These are phyloP conservation scores for Chondrosia reniformis DNA, from an alignment of 37 sponge, comb jelly and placozoan species.

Conservation along the genomic window DNA sequence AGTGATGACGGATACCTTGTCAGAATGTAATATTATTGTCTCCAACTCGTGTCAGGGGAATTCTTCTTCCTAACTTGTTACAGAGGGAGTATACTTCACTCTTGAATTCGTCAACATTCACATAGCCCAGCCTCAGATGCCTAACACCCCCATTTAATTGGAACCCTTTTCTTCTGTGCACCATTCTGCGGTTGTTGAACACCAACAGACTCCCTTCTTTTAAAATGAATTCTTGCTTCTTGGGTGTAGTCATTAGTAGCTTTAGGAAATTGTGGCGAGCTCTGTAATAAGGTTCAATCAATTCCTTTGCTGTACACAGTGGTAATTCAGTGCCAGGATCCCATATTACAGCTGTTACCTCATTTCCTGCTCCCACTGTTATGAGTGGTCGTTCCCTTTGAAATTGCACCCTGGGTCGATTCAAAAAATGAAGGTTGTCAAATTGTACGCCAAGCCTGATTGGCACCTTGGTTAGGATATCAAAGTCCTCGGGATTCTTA, in stretches of 20 bases:
- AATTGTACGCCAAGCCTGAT: conserved; percentile 51
- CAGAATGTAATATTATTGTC: no score
- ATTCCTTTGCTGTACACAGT: neutral
- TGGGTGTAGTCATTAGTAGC: neutral
- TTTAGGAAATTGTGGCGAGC: neutral
- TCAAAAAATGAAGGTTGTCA: conserved; percentile 29
- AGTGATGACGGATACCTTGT: no score
- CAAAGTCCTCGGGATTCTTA: conserved; percentile 43
- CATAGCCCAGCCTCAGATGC: conserved; percentile 1
- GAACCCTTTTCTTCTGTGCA: neutral
- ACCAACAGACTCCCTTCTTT: neutral
- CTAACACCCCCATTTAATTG: neutral
- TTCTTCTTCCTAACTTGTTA: neutral
- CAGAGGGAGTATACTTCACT: conserved; percentile 9
- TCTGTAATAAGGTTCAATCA: neutral
- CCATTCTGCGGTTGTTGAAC: conserved; percentile 7
- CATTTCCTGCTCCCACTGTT: neutral
- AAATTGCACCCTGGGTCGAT: no score
- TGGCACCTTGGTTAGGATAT: conserved; percentile 49
- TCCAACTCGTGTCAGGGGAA: neutral
- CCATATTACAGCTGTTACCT: conserved; percentile 1
- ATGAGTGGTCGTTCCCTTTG: neutral
- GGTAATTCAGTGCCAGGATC: neutral
- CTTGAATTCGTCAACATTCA: conserved; percentile 15
- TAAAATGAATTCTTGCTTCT: neutral